phyloP scores from a whole-genome alignment of 2,113 vertebrate species.

The Casuarius casuarius region DNA sequence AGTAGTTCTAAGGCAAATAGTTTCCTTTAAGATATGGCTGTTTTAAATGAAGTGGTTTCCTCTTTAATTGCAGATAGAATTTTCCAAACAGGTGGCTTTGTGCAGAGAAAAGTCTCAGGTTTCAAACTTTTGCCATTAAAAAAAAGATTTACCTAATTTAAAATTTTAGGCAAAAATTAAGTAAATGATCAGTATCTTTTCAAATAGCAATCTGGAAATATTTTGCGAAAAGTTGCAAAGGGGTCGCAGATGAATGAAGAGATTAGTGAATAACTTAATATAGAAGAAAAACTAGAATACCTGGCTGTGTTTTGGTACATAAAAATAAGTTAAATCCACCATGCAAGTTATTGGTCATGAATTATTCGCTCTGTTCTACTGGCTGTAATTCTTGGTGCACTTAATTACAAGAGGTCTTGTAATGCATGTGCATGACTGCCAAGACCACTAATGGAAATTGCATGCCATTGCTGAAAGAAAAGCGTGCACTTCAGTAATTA shows the following conservation, averaged over 20 bases:
- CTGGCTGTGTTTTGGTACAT: neutral
- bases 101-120: neutral
- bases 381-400: slow-evolving; percentile 38
- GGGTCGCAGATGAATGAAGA: neutral
- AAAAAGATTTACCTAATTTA: neutral
- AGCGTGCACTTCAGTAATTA: slow-evolving; percentile 65
- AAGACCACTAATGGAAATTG: slow-evolving; percentile 64
- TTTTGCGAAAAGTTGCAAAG: neutral
- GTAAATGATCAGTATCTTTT: neutral
- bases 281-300: neutral
- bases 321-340: slow-evolving; percentile 35
- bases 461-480: slow-evolving; percentile 49
- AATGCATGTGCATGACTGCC: slow-evolving; percentile 53
- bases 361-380: slow-evolving; percentile 42
- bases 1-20: neutral
- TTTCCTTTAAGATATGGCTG: neutral
- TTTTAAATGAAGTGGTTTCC: neutral
- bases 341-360: slow-evolving; percentile 24
- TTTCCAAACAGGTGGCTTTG: neutral
- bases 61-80: neutral
- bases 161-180: neutral
- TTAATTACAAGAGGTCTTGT: slow-evolving; percentile 70
- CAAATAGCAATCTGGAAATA: neutral
- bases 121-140: neutral
- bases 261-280: neutral